Base-by-base conservation (phyloP, 2,888 invertebrate genomes). In the Mimas tiliae region DNA sequence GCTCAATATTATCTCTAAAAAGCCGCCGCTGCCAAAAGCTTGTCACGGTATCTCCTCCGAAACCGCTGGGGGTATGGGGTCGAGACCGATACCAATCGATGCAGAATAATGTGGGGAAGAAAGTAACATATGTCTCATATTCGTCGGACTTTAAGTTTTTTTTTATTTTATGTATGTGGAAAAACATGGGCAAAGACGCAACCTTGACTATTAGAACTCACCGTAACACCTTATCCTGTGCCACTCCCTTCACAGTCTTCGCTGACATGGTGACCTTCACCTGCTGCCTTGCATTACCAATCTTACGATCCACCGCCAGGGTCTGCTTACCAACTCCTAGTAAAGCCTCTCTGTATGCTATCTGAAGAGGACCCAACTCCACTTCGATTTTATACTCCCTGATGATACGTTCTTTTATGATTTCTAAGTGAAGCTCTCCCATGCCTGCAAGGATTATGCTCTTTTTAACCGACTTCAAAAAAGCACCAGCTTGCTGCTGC, bases 381-480 rank as follows among this genome's bases (percentile, higher is more conserved):
- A 96, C 98, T 14, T 99, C 97, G 65, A 99, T 95, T 82, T 97
- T 97, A 87, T 98, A 99, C 78, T 99, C 98, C 65, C 96, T 95
- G 55, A 95, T 86, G 63, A 99, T 96, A 21, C 99, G 95, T 74
- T 99, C 98, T 82, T 96, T 97, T 50, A 99, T 96, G 68, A 99
- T 96, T 73, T 99, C 99, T 69, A 99, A 94, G 84, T 99, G 99
- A 0, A 99, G 94, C 87, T 99, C 99, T 0, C 99, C 99, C 99
- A 99, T 99, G 14, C 99, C 98, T 95, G 80, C 67, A 50, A 19
- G 6, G 11, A 19, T 38, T 38, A 34, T 34, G 3, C 7, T 34
- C 7, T 34, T 34, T 34, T 3, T 34, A 34, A 47, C 47, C n/a
- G n/a, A n/a, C n/a, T n/a, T n/a, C n/a, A n/a, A n/a, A n/a, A n/a